Evolutionary conservation across 2,797 vertebrate species (phyloP), one percentile per base, ranked within the genome.

Genomic region (Crenuchus spilurus): DNA sequence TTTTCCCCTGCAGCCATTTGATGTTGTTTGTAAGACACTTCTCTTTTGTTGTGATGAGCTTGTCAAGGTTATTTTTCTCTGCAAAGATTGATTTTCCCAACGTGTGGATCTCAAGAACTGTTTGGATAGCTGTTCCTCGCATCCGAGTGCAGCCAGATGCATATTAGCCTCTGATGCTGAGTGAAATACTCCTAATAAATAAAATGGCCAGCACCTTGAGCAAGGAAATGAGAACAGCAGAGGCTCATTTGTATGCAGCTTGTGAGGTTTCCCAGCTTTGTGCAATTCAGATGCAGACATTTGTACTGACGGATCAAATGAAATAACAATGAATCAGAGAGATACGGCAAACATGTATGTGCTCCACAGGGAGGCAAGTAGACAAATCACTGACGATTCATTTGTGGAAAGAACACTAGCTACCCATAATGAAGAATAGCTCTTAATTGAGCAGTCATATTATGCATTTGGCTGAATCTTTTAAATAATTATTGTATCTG

Each of bases 391-490:
- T 28, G 37, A 30, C 30, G 10, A 9, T 62, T 69, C 46, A 46
- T 63, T 55, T 18, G 65, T 69, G 46, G 28, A 58, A 70, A 41
- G 13, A 52, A 51, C 60, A 28, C 30, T 24, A 58, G 24, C 31
- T 13, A 42, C 33, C 49, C 41, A 57, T 10, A 24, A 37, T 55
- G 24, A 54, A 20, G 51, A 58, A 66, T 41, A 55, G 46, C 42
- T 18, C n/a, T 90, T 91, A 90, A 85, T 79, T 78, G 75, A 26
- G 84, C 82, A 80, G 81, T 82, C 82, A 82, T 82, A 82, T 88
- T 88, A 20, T 86, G 85, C 80, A 87, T 84, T 85, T 75, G 80
- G 85, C 78, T 80, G 87, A 88, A 87, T 88, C 89, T 86, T 70
- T 67, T n/a, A 16, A 76, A 41, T 86, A 90, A 91, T 92, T 88